These are phyloP conservation scores for Anorthoa munda DNA, from an alignment of 2,888 invertebrate genomes.

Conservation along the genomic window DNA sequence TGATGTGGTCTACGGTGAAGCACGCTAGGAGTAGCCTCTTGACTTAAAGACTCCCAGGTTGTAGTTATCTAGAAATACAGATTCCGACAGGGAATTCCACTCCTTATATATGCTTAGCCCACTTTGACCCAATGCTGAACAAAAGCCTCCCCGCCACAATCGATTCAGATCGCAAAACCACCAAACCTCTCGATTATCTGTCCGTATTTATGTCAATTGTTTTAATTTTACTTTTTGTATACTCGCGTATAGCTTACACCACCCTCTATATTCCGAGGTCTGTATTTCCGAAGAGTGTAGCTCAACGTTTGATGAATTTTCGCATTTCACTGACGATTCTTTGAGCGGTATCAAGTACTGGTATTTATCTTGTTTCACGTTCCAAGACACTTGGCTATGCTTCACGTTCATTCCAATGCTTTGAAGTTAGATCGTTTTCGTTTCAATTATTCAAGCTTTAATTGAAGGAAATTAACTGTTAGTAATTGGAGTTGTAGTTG, in stretches of 20 bases:
- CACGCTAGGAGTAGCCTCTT: too few species aligned
- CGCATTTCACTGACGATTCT: constrained; percentile 62
- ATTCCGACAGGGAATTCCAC: too few species aligned
- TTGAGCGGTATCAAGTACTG: constrained; percentile 59
- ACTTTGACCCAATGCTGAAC: too few species aligned
- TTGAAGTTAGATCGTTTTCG: constrained; percentile 44
- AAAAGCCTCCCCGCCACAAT: too few species aligned
- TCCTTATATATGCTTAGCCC: too few species aligned
- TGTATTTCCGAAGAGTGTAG: constrained; percentile 57
- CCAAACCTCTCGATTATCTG: too few species aligned
- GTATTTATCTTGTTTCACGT: constrained; percentile 53
- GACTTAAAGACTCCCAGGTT: too few species aligned
- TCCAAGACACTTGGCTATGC: constrained; percentile 21
- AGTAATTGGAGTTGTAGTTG: constrained; percentile 23
- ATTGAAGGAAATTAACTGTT: constrained; percentile 36
- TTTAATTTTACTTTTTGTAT: neutral
- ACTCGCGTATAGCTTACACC: neutral
- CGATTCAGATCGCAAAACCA: too few species aligned
- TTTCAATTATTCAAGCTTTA: constrained; percentile 39
- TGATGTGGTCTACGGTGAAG: too few species aligned
- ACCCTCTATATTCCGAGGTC: neutral
- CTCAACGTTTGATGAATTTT: constrained; percentile 66
- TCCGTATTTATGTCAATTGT: neutral
- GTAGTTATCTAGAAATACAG: too few species aligned
- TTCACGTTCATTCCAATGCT: constrained; percentile 42